Conservation (phyloP, 2,113 vertebrate species). For the Myrmecobius fasciatus region DNA sequence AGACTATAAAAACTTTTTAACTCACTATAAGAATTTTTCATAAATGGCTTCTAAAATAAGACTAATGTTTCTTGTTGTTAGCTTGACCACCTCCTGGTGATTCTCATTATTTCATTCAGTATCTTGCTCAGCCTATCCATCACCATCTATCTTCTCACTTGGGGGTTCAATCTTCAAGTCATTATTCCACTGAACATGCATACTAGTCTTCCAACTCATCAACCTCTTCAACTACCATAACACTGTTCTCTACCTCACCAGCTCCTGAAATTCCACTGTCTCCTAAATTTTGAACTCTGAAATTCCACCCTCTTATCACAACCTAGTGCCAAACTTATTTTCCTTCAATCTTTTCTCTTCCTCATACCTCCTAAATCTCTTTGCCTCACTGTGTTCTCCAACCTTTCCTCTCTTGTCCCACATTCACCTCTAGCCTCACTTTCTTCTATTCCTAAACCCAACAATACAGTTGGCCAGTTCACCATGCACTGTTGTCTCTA, state of each 20-base stretch:
- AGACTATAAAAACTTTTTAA: constrained; percentile 10
- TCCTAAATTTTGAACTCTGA: background rate
- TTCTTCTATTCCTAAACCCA: background rate
- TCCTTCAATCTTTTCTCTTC: background rate
- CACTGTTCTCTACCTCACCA: background rate
- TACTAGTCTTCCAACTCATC: background rate
- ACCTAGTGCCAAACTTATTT: background rate
- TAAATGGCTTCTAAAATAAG: constrained; percentile 1
- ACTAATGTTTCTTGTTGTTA: background rate
- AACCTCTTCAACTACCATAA: background rate
- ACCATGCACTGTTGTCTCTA: background rate
- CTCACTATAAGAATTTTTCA: background rate
- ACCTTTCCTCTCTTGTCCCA: background rate
- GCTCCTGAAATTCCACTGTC: background rate
- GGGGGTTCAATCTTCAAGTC: background rate
- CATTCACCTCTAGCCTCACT: background rate
- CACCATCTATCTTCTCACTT: background rate
- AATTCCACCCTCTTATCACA: background rate
- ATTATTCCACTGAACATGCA: background rate
- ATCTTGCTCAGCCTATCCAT: background rate
- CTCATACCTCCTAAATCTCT: background rate
- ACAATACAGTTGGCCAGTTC: background rate
- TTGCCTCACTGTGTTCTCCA: background rate
- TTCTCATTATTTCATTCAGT: background rate
- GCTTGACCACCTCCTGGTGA: background rate